phyloP scores from a whole-genome alignment of 2,888 invertebrate genomes.

The Callosobruchus maculatus region DNA sequence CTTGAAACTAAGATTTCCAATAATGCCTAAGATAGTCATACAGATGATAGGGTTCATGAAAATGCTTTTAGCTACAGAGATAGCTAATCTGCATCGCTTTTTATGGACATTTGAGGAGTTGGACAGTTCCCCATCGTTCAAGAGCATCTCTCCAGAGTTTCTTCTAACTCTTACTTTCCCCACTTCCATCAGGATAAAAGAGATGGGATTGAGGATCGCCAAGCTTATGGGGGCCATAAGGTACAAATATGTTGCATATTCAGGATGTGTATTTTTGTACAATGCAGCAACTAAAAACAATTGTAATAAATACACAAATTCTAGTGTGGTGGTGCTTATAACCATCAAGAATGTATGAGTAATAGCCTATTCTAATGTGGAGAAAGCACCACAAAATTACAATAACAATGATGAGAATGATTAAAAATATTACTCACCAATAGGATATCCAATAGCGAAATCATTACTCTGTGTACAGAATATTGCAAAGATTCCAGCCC shows the following conservation, averaged over 20 bases:
- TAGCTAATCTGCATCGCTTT: slow-evolving; percentile 40
- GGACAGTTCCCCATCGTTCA: slow-evolving; percentile 30
- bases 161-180: slow-evolving; percentile 44
- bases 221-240: slow-evolving; percentile 92
- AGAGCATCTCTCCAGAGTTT: slow-evolving; percentile 26
- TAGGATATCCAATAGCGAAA: slow-evolving; percentile 94
- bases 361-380: no score
- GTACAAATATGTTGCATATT: slow-evolving; percentile 87
- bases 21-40: slow-evolving; percentile 89
- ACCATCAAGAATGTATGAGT: no score
- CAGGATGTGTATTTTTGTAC: slow-evolving; percentile 80
- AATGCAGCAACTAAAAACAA: slow-evolving; percentile 72
- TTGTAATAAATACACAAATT: neutral
- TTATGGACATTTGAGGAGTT: slow-evolving; percentile 30
- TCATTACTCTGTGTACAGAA: slow-evolving; percentile 97
- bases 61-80: slow-evolving; percentile 61
- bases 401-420: neutral
- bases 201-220: slow-evolving; percentile 87
- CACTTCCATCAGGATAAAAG: slow-evolving; percentile 86
- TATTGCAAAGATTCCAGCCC: slow-evolving; percentile 88
- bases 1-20: slow-evolving; percentile 77
- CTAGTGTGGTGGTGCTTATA: no score
- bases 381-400: no score
- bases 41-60: slow-evolving; percentile 84
- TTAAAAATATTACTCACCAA: slow-evolving; percentile 60